Evolutionary conservation across 35 echinoderm and acorn worm species (phyloP).

Genomic region (Acanthaster planci): DNA sequence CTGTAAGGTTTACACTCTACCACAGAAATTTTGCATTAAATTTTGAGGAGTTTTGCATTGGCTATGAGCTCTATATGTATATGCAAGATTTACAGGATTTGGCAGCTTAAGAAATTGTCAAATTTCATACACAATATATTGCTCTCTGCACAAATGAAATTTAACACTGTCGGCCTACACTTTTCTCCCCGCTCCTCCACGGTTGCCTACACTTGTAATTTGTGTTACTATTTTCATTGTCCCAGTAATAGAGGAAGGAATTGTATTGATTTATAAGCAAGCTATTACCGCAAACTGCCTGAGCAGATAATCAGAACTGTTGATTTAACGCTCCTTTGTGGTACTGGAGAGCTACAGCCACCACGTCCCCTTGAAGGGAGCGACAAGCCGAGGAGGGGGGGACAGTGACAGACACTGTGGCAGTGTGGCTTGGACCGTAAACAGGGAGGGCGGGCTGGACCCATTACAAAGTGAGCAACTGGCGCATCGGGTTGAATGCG

Average conservation of each 20-base stretch:
- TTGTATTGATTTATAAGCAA: slow-evolving; percentile 19
- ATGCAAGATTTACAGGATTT: background rate
- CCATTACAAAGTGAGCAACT: slow-evolving; percentile 21
- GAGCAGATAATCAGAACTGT: slow-evolving; percentile 26
- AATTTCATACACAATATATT: background rate
- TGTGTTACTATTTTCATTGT: slow-evolving; percentile 9
- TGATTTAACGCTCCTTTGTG: background rate
- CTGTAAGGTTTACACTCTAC: no score
- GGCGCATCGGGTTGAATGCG: background rate
- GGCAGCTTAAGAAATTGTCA: background rate
- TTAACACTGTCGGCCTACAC: background rate
- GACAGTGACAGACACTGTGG: background rate
- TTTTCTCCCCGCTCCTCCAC: background rate
- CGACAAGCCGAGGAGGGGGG: background rate
- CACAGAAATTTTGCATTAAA: no score
- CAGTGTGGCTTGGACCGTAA: background rate
- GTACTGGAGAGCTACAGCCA: background rate
- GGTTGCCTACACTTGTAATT: background rate
- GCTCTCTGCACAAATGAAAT: background rate
- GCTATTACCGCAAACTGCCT: slow-evolving; percentile 28
- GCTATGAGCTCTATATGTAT: background rate
- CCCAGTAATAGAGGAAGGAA: background rate
- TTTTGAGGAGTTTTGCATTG: no score
- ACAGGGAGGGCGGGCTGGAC: slow-evolving; percentile 12
- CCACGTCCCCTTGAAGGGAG: background rate